Percentiles rank a stretch among this genome's conserved stretches.
phyloP scores from a whole-genome alignment of 2,797 vertebrate species.

The Champsocephalus gunnari region DNA sequence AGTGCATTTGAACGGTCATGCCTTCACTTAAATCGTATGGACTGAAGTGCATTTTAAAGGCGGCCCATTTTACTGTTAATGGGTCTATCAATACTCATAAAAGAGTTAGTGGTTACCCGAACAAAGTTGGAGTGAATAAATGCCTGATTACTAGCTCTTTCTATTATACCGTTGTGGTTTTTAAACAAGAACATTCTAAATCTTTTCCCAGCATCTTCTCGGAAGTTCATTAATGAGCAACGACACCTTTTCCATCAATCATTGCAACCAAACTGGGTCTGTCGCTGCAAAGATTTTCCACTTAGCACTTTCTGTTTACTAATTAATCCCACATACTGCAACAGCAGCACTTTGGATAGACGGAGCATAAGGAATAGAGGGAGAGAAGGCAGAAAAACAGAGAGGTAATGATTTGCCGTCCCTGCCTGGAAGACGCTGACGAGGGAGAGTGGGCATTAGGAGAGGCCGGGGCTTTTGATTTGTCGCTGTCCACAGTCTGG shows the following conservation, averaged over 20 bases:
- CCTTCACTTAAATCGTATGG: not conserved
- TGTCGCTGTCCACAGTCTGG: slow-evolving; percentile 45
- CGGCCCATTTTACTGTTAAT: no score
- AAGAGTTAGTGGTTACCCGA: not conserved
- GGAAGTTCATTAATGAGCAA: slow-evolving; percentile 62
- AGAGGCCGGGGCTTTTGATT: slow-evolving; percentile 59
- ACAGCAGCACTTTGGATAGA: slow-evolving; percentile 67
- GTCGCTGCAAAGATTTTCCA: slow-evolving; percentile 72
- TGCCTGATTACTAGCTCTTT: not conserved
- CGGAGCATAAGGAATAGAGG: slow-evolving; percentile 28
- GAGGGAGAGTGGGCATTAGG: slow-evolving; percentile 59
- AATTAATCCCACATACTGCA: slow-evolving; percentile 74
- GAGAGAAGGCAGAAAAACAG: slow-evolving; percentile 61
- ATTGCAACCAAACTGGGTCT: slow-evolving; percentile 61
- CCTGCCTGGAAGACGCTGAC: slow-evolving; percentile 68
- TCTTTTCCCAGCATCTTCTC: slow-evolving; percentile 9
- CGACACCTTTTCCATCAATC: slow-evolving; percentile 62
- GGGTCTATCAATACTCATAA: not conserved
- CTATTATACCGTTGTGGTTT: not conserved
- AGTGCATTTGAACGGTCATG: not conserved
- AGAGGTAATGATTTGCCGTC: slow-evolving; percentile 74
- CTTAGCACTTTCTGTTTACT: slow-evolving; percentile 76
- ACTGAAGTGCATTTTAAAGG: not conserved
- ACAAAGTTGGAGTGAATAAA: not conserved
- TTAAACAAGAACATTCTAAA: not conserved